Evolutionary conservation across 2,888 invertebrate genomes (phyloP).

Genomic region (Theretra japonica): DNA sequence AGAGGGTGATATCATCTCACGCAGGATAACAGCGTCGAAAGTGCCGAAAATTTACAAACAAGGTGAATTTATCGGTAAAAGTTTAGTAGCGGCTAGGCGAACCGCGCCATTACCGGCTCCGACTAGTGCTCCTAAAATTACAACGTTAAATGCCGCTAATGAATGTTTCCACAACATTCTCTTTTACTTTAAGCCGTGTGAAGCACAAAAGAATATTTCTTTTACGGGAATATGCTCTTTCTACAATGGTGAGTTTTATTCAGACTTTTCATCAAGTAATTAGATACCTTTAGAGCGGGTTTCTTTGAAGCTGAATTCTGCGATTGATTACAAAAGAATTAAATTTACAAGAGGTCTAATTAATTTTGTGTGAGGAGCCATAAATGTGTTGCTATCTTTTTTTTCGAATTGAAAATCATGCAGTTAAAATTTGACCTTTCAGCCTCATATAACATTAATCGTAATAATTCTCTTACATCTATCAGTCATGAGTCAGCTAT

Average conservation of each 20-base stretch:
- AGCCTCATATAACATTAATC: no score
- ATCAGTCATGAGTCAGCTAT: no score
- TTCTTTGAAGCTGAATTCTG: no score
- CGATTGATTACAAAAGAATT: no score
- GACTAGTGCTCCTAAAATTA: neutral
- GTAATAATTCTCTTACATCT: no score
- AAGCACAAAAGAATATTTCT: neutral
- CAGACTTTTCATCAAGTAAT: neutral
- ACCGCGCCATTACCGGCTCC: conserved; percentile 11
- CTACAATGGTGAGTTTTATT: neutral
- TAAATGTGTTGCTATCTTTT: no score
- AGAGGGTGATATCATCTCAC: neutral
- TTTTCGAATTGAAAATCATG: no score
- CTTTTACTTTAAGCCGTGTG: neutral
- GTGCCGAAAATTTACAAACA: conserved; percentile 22
- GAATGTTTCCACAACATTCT: conserved; percentile 17
- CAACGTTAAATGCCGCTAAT: conserved; percentile 15
- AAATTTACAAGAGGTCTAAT: no score
- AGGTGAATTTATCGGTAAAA: conserved; percentile 17
- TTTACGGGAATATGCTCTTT: neutral
- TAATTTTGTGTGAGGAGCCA: no score
- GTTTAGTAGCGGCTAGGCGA: neutral
- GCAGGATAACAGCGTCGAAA: neutral
- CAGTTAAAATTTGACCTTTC: no score
- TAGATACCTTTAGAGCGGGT: neutral